These are phyloP conservation scores for Hyperoodon ampullatus DNA, from an alignment of 2,113 vertebrate genomes.

Conservation along the genomic window DNA sequence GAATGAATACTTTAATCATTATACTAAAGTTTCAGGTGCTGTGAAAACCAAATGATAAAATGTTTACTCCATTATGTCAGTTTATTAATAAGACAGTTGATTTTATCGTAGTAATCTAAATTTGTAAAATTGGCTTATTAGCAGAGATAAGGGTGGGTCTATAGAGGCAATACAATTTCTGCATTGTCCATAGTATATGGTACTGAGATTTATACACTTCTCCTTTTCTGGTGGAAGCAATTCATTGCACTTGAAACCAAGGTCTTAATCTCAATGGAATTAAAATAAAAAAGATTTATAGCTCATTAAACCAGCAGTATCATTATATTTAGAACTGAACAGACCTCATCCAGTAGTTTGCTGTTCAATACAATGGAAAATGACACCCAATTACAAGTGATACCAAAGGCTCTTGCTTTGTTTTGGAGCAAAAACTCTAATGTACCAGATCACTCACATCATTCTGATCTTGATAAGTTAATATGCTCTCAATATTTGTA, in stretches of 20 bases:
- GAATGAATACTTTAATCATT: conserved; percentile 29
- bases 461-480: background rate
- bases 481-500: background rate
- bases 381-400: conserved; percentile 51
- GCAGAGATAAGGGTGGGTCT: conserved; percentile 2
- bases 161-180: conserved; percentile 1
- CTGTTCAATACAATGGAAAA: conserved; percentile 40
- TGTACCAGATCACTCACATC: background rate
- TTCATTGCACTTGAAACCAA: conserved; percentile 57
- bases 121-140: conserved; percentile 60
- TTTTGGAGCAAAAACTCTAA: background rate
- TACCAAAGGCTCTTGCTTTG: conserved; percentile 10
- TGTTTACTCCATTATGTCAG: conserved; percentile 43
- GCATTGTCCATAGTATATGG: conserved; percentile 2
- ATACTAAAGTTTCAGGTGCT: conserved; percentile 10
- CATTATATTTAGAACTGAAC: conserved; percentile 57
- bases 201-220: conserved; percentile 3
- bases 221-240: conserved; percentile 48
- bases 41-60: conserved; percentile 22
- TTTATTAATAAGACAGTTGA: conserved; percentile 66
- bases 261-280: conserved; percentile 65
- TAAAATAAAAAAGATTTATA: conserved; percentile 73
- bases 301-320: conserved; percentile 71
- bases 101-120: conserved; percentile 7
- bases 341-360: background rate